These are phyloP conservation scores for Rambutsinella grinnellia DNA, from an alignment of 2,888 invertebrate genomes.

Conservation along the genomic window DNA sequence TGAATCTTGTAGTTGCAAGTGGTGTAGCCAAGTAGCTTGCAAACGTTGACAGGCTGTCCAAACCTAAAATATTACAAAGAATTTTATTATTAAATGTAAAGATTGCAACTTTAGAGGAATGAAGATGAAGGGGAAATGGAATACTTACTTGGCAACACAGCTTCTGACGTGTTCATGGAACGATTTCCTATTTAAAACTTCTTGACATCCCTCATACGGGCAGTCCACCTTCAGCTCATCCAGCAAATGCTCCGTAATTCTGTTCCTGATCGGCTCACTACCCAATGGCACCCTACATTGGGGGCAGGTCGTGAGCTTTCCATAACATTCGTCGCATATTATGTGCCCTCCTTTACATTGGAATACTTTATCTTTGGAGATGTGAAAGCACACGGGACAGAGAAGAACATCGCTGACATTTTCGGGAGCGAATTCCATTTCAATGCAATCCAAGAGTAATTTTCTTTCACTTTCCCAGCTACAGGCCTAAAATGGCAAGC, in stretches of 20 bases:
- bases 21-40: no score
- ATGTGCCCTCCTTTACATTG: not conserved
- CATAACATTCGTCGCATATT: not conserved
- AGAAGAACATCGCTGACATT: no score
- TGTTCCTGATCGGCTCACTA: not conserved
- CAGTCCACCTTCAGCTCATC: not conserved
- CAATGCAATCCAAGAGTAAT: no score
- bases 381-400: constrained; percentile 1
- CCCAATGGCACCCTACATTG: constrained; percentile 1
- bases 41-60: no score
- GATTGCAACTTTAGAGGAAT: no score
- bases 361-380: not conserved
- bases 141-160: not conserved
- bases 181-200: not conserved
- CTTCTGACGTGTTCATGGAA: not conserved
- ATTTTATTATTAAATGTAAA: no score
- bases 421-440: no score
- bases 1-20: no score
- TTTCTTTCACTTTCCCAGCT: no score
- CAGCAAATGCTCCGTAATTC: not conserved
- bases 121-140: no score
- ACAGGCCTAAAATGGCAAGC: no score
- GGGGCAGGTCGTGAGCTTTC: not conserved
- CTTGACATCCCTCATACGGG: not conserved
- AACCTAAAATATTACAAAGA: no score